Evolutionary conservation across 2,797 vertebrate genomes (phyloP), one percentile per base, ranked within the genome.

Genomic region (Cirrhinus molitorella): DNA sequence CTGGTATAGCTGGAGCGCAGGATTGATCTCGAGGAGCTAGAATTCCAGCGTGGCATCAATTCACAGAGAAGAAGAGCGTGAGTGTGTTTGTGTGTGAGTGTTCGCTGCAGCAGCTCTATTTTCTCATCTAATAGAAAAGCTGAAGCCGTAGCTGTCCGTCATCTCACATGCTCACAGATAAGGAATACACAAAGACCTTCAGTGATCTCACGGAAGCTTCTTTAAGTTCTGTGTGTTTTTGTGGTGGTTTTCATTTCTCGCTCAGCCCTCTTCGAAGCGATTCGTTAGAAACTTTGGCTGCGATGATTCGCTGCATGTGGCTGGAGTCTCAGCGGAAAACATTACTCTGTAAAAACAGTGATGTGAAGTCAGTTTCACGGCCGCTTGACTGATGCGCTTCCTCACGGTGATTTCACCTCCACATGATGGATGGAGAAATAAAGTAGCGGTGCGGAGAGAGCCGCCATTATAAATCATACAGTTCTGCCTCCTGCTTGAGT

Each of bases 391-490:
- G 82, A 88, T 85, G 73, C 79, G 70, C 66, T 85, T 79, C 63
- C 61, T 84, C 55, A 47, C 23, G 21, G 23, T 68, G 79, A 73
- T 81, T 81, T 74, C 59, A 79, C 67, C 43, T 72, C 31, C 17
- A 2, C 5, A 9, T 86, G 83, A 88, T 76, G 85, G 78, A 86
- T 86, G 72, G 63, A 53, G 74, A 80, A 83, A 79, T 81, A 81
- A 80, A 28, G 21, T 53, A 61, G 53, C 51, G 23, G 72, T 53
- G 72, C 70, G 63, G 61, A 78, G 78, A 51, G 76, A 71, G 31
- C 14, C 40, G 13, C 17, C 11, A 4, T 43, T 55, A 86, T 88
- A 73, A 86, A 85, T 88, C 76, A 81, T 57, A 55, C 45, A 68
- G 28, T 73, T 53, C 28, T 55, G 74, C 59, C 59, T 74, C 45